Evolutionary conservation across 2,113 vertebrate species (phyloP), one percentile per base, ranked within the genome.

Genomic region (Eptesicus fuscus): DNA sequence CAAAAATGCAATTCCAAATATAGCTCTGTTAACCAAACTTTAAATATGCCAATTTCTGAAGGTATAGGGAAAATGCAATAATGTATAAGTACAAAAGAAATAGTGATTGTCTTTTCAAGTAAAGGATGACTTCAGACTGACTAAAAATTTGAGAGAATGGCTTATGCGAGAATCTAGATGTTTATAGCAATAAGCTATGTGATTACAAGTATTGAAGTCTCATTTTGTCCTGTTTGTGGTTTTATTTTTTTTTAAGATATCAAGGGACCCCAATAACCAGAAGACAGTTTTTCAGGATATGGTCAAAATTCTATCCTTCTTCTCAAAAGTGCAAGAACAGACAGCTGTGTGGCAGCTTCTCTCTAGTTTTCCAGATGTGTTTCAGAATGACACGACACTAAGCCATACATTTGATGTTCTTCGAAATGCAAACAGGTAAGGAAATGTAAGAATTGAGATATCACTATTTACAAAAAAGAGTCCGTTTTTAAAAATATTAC

Each of bases 321-420:
- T 98, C 94, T 98, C 98, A n/a, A 94, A 96, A 96, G 95, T 99
- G 69, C 98, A 99, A 94, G 98, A 98, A 40, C 98, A 98, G 83
- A 96, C 92, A 7, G 96, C 96, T n/a, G 32, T 98, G 59, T 99
- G 98, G 98, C 98, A 98, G 40, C 92, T 98, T 47, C 98, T 99
- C 44, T 95, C 98, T 11, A 97, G 97, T 94, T 93, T 98, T 69
- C 98, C 98, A 73, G 97, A 98, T 16, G 87, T 98, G n/a, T 94
- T 98, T 79, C 97, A 97, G 93, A 97, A 97, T 90, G 95, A 88
- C 42, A 76, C 82, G 3, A 91, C 95, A 0, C 71, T 98, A 63
- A 93, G 35, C 82, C 96, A 96, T 32, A 59, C 98, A 18, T 89
- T 94, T 80, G 90, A 94, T 82, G 94, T 98, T 47, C 97, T 98